A percentile compares a stretch with the other conserved stretches of the same genome.
These are phyloP conservation scores for Venturia canescens DNA, from an alignment of 1,140 invertebrate genomes.

Conservation along the genomic window DNA sequence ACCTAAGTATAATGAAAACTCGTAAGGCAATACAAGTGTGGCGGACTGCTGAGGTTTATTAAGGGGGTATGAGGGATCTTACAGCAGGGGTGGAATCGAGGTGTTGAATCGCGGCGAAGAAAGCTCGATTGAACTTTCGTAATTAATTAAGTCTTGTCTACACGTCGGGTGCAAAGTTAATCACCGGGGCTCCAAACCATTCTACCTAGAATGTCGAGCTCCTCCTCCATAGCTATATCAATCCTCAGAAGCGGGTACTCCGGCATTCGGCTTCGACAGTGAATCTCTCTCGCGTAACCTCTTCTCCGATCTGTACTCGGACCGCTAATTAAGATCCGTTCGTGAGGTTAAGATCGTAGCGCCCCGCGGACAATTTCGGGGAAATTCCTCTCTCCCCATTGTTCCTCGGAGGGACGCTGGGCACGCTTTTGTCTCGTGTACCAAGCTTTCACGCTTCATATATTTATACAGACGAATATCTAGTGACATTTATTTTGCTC, in stretches of 20 bases:
- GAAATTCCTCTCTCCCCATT: neutral
- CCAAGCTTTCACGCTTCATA: neutral
- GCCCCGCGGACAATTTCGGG: neutral
- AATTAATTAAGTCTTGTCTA: slow-evolving; percentile 32
- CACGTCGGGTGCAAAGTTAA: slow-evolving; percentile 33
- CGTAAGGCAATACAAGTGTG: neutral
- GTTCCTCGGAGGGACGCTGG: neutral
- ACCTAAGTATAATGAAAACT: neutral
- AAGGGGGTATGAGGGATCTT: slow-evolving; percentile 1
- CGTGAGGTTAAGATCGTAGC: slow-evolving; percentile 17
- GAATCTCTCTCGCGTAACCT: slow-evolving; percentile 17
- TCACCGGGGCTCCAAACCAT: neutral
- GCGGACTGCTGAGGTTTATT: neutral
- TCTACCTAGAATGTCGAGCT: neutral
- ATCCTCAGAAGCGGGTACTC: neutral
- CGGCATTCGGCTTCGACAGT: neutral
- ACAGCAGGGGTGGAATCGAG: neutral
- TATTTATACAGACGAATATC: neutral
- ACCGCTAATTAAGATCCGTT: slow-evolving; percentile 52
- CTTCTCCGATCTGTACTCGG: slow-evolving; percentile 20
- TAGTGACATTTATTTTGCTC: no score
- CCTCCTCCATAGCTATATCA: neutral
- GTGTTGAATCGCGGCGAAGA: slow-evolving; percentile 7
- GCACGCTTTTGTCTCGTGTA: neutral
- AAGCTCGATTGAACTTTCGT: slow-evolving; percentile 28